Evolutionary conservation across 2,113 vertebrate species (phyloP), one percentile per base, ranked within the genome.

Genomic region (Pelmatolapia mariae): DNA sequence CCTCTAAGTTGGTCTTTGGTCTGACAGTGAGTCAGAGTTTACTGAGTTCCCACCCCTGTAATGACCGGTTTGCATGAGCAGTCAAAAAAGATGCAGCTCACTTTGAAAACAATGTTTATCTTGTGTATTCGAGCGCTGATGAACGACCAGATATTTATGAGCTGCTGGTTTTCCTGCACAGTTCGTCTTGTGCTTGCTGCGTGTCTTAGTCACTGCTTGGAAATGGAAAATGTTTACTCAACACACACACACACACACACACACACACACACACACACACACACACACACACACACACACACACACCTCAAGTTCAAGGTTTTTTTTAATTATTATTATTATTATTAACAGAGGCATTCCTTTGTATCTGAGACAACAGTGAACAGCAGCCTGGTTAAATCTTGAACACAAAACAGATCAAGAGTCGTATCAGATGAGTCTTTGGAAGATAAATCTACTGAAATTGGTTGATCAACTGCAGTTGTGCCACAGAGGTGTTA

Each of bases 281-380:
- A 13, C 18, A 10, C 59, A 88, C 33, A 86, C 80, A 13, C 18
- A 10, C 59, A 88, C 33, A 86, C 80, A 13, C 18, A 83, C 82
- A 29, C n/a, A 82, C 24, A 53, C 33, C 76, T 89, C 15, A 84
- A 87, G 90, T 83, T 82, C n/a, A 73, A 90, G 36, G 12, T 86
- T 53, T 19, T 80, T 81, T 79, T 82, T 43, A 36, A 12, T 29
- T 56, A 68, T 80, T 79, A 43, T 33, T 7, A 9, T 43, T 81
- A 52, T 95, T 94, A 93, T 93, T 24, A 22, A 87, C 87, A 86
- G 80, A 92, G 85, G 71, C 85, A 87, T 80, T 61, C 40, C 66
- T 63, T 88, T 84, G 81, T 82, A 73, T 86, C 22, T 82, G 57
- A 85, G 19, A 86, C 88, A 54, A 54, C 29, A 82, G 86, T 81